These are phyloP conservation scores for Megaceryle torquata DNA, from an alignment of 2,113 vertebrate species.

Conservation along the genomic window DNA sequence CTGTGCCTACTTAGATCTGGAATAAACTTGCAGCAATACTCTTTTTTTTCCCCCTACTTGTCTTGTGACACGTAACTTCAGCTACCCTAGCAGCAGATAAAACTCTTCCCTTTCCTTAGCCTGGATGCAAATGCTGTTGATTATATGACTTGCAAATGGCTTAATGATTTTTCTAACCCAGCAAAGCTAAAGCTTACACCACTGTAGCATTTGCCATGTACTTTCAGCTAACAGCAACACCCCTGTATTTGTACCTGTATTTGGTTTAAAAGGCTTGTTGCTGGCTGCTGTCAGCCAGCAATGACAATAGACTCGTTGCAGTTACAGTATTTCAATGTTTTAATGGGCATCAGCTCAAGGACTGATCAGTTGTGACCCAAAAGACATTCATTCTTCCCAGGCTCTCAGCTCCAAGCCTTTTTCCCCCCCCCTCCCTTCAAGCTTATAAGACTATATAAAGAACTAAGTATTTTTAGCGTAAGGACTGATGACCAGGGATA, in stretches of 20 bases:
- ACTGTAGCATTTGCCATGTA: background rate
- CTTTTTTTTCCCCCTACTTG: background rate
- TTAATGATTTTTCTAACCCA: background rate
- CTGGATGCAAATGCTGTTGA: background rate
- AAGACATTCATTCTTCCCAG: background rate
- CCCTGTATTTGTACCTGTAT: background rate
- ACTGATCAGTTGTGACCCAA: background rate
- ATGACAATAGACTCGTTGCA: background rate
- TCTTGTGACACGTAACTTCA: background rate
- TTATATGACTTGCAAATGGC: background rate
- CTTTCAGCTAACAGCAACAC: background rate
- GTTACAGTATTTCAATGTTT: background rate
- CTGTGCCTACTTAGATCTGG: background rate
- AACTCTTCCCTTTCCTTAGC: background rate
- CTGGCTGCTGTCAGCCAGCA: background rate
- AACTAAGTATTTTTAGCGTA: background rate
- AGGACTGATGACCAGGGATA: background rate
- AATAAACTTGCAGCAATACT: background rate
- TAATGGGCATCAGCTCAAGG: background rate
- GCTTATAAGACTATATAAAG: background rate
- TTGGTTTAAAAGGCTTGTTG: background rate
- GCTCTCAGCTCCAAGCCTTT: background rate
- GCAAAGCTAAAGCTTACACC: background rate
- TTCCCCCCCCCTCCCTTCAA: background rate
- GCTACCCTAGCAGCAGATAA: rapidly evolving